These are phyloP conservation scores for Bombus affinis DNA, from an alignment of 1,140 invertebrate species.

Conservation along the genomic window DNA sequence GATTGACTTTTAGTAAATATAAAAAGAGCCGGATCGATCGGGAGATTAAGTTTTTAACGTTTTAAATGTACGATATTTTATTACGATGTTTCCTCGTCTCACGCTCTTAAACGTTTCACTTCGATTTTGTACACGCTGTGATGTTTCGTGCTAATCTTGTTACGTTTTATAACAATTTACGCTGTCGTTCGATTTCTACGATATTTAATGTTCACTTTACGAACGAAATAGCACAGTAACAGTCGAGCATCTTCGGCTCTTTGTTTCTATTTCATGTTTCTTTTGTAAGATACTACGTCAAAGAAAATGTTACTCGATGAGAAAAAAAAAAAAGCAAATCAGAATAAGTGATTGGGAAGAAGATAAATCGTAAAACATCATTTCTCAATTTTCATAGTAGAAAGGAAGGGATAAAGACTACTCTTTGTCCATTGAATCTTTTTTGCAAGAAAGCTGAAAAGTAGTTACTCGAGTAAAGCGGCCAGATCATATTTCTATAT, in stretches of 20 bases:
- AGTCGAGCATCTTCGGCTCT: background rate
- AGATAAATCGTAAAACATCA: too few relatives aligned
- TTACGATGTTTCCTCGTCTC: slow-evolving; percentile 22
- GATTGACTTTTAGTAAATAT: background rate
- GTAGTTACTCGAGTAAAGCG: slow-evolving; percentile 11
- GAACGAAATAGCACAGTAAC: slow-evolving; percentile 14
- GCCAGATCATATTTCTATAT: slow-evolving; percentile 44
- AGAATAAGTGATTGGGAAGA: background rate
- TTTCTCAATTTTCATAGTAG: background rate
- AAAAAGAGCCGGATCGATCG: background rate
- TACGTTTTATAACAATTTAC: slow-evolving; percentile 53
- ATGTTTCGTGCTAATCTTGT: slow-evolving; percentile 53
- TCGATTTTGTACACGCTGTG: slow-evolving; percentile 40
- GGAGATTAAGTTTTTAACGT: slow-evolving; percentile 5
- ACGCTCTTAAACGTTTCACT: slow-evolving; percentile 7
- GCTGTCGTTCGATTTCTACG: slow-evolving; percentile 34
- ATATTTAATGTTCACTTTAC: slow-evolving; percentile 21
- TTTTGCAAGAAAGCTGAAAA: slow-evolving; percentile 17
- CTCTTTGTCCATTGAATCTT: slow-evolving; percentile 37
- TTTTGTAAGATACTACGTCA: background rate
- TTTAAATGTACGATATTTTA: slow-evolving; percentile 29
- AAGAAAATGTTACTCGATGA: background rate
- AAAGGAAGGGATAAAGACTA: slow-evolving; percentile 16
- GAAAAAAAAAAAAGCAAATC: too few relatives aligned
- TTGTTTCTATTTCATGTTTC: slow-evolving; percentile 17